Percentiles rank a stretch among this genome's conserved stretches.
Conservation (phyloP, 2,888 invertebrate genomes). For the Cheilosia urbana region DNA sequence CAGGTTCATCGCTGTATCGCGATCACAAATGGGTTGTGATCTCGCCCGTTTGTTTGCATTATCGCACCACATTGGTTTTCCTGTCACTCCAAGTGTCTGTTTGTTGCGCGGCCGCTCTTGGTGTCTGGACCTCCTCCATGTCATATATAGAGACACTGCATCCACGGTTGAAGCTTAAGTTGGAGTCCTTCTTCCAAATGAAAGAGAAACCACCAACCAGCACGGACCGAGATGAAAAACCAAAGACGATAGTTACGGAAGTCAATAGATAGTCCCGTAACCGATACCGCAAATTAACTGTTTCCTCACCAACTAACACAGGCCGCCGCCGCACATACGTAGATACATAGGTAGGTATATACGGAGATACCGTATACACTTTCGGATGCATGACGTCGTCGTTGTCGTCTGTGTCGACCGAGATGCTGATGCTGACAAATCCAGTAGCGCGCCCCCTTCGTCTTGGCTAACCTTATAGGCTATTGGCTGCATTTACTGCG, state of each 20-base stretch:
- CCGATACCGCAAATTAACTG: constrained; percentile 76
- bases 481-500: constrained; percentile 28
- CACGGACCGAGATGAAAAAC: constrained; percentile 57
- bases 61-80: constrained; percentile 75
- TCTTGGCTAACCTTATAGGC: constrained; percentile 28
- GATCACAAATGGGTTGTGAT: constrained; percentile 70
- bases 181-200: constrained; percentile 64
- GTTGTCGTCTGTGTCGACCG: constrained; percentile 18
- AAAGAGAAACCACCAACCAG: constrained; percentile 67
- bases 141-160: constrained; percentile 19
- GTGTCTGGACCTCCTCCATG: constrained; percentile 56
- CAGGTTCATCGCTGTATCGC: constrained; percentile 73
- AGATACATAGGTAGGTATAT: neutral
- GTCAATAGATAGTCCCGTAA: constrained; percentile 76
- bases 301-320: constrained; percentile 76
- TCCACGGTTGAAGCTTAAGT: constrained; percentile 12
- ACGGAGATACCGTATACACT: constrained; percentile 45
- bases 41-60: constrained; percentile 72
- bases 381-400: constrained; percentile 68
- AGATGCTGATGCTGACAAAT: constrained; percentile 60
- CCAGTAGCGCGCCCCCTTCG: constrained; percentile 32
- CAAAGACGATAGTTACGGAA: constrained; percentile 76
- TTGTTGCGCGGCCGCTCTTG: constrained; percentile 36
- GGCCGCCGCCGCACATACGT: constrained; percentile 18
- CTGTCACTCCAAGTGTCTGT: constrained; percentile 74